phyloP scores from a whole-genome alignment of 2,888 invertebrate species.

The Leptopterna dolabrata region DNA sequence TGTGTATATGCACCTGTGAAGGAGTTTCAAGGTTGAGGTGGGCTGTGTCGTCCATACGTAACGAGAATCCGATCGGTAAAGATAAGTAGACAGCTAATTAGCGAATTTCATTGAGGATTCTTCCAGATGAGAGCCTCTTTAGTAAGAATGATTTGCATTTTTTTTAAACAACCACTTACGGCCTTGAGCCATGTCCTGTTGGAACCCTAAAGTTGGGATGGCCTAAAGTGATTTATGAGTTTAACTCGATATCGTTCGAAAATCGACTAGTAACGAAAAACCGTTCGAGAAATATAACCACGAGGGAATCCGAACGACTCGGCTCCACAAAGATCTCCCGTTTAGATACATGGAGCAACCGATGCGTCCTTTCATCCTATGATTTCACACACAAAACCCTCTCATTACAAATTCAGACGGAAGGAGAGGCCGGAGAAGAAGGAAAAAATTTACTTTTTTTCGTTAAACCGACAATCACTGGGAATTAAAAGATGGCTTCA shows the following conservation, averaged over 20 bases:
- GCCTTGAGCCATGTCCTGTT: neutral
- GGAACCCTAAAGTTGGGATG: neutral
- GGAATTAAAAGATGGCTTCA: constrained; percentile 33
- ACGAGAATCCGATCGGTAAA: no score
- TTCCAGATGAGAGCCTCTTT: no score
- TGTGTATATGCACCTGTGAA: no score
- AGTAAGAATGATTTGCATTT: no score
- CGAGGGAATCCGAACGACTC: neutral
- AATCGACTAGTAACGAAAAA: neutral
- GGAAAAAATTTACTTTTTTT: neutral
- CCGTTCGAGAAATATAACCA: neutral
- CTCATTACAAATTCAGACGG: constrained; percentile 55
- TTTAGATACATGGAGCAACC: constrained; percentile 36
- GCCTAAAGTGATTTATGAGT: constrained; percentile 33
- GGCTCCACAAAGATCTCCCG: constrained; percentile 34
- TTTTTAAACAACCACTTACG: no score
- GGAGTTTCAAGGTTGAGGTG: no score
- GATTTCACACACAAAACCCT: constrained; percentile 55
- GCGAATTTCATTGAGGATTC: no score
- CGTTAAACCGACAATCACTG: constrained; percentile 43
- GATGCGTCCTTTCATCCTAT: constrained; percentile 51
- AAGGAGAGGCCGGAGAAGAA: neutral
- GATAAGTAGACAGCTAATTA: no score
- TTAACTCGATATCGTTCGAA: constrained; percentile 5
- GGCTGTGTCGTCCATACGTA: no score